Evolutionary conservation across 2,888 invertebrate genomes (phyloP).

Genomic region (Rhagium mordax): DNA sequence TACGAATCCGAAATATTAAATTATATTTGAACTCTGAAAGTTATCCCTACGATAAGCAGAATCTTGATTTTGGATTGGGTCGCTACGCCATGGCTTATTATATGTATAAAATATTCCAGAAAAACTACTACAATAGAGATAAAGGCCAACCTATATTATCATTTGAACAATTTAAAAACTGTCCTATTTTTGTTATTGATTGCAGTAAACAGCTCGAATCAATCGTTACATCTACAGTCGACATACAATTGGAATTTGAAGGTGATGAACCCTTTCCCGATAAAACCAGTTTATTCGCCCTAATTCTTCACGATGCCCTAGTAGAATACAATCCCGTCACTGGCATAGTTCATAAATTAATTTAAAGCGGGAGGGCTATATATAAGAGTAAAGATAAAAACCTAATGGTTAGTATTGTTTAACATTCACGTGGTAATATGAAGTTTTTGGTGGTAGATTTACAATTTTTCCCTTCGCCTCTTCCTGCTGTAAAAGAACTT

Average conservation of each 20-base stretch:
- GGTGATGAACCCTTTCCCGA: neutral
- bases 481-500: neutral
- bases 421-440: neutral
- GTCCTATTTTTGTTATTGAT: neutral
- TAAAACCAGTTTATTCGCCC: neutral
- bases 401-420: neutral
- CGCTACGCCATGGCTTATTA: neutral
- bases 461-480: neutral
- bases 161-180: neutral
- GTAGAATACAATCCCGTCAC: neutral
- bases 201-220: neutral
- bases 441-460: constrained; percentile 1
- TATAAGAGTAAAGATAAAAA: neutral
- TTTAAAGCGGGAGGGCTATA: neutral
- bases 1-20: constrained; percentile 1
- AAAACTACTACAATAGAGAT: neutral
- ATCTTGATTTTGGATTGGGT: neutral
- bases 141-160: neutral
- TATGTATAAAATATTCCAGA: neutral
- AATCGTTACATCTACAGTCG: neutral
- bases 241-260: constrained; percentile 15
- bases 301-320: neutral
- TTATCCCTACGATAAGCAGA: constrained; percentile 4
- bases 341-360: neutral
- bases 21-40: constrained; percentile 11